Evolutionary conservation across 1,140 invertebrate genomes (phyloP), one percentile per base, ranked within the genome.

Genomic region (Microplitis demolitor): DNA sequence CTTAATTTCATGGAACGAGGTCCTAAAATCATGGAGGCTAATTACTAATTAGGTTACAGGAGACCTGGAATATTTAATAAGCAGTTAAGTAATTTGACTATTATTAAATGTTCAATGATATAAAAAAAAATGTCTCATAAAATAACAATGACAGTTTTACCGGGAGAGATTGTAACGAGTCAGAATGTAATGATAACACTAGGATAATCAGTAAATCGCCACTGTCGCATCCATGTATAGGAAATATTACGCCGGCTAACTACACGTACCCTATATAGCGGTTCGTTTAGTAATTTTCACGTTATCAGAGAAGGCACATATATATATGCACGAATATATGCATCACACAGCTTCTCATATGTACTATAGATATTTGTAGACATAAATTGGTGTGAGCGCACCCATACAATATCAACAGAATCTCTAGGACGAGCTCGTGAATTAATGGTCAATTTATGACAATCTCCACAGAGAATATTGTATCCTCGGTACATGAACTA

Each of bases 361-460:
- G 5, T 45, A 45, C 6, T 45, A 8, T 8, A 45, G 2, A 8
- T 45, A 11, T 45, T 0, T 45, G 39, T 45, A 45, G 6, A 45
- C 39, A 11, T 45, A 45, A 45, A 58, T 58, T 9, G 16, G 9
- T 58, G 24, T 24, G 24, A 24, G 24, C 24, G 16, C 16, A 31
- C 24, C 33, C 24, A 58, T 34, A 31, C 4, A 16, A 6, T 16
- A 58, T 58, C 56, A 58, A 58, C 24, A 31, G 56, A 58, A 31
- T 24, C 56, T 45, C 39, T 31, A 58, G 31, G 31, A 50, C 37
- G 24, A 16, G 61, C 60, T 64, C 53, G 69, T 71, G 60, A 71
- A 71, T 71, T 71, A 71, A 63, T 34, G 61, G 50, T 50, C 50
- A 64, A 71, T 71, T 71, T 66, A 71, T 66, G 70, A 71, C 61